Evolutionary conservation across 1,140 invertebrate genomes (phyloP).

Genomic region (Chironomus striatipennis): DNA sequence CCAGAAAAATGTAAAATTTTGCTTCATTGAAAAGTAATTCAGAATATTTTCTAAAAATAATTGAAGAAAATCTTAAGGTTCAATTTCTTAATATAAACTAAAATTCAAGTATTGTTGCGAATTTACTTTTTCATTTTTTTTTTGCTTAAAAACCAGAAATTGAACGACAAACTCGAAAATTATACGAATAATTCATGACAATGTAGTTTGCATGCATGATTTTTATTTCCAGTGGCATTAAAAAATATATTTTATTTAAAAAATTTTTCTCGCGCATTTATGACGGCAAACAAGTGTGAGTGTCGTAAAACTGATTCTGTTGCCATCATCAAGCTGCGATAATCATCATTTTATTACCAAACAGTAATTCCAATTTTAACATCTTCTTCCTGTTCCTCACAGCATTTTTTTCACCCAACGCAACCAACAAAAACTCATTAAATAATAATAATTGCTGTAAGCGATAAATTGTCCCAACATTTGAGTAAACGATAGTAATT

Average conservation of each 20-base stretch:
- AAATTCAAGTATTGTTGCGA: too few species aligned
- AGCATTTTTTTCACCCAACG: neutral
- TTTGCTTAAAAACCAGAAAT: too few species aligned
- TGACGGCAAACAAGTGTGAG: constrained; percentile 3
- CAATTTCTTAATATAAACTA: too few species aligned
- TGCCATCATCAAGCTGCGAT: constrained; percentile 5
- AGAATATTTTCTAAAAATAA: too few species aligned
- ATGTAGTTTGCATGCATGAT: neutral
- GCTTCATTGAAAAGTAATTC: too few species aligned
- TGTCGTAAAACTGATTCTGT: constrained; percentile 8
- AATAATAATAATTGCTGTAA: constrained; percentile 20
- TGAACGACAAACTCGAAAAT: neutral
- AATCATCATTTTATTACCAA: constrained; percentile 9
- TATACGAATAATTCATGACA: neutral
- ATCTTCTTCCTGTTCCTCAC: neutral
- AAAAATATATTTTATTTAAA: neutral
- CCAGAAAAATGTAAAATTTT: too few species aligned
- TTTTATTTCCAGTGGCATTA: neutral
- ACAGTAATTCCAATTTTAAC: constrained; percentile 1
- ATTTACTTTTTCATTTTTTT: too few species aligned
- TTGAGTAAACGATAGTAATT: constrained; percentile 18
- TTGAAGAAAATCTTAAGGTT: too few species aligned
- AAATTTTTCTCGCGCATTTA: neutral
- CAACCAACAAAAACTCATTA: constrained; percentile 4
- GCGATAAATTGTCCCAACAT: neutral